Base-by-base conservation (phyloP, 2,797 vertebrate species). In the Sphenodon punctatus region DNA sequence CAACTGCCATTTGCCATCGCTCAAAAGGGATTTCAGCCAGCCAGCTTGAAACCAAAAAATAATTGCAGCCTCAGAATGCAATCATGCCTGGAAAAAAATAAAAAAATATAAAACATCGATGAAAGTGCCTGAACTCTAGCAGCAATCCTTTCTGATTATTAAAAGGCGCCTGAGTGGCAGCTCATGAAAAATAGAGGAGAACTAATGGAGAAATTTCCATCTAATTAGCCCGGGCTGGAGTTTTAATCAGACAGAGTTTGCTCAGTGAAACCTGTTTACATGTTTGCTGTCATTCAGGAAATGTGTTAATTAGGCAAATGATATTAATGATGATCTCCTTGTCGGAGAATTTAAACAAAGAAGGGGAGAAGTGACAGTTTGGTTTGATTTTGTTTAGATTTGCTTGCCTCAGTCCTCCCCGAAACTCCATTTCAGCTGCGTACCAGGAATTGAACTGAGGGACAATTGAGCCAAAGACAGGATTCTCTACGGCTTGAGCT, bases 171-270 rank as follows among this genome's bases (percentile, higher is more conserved):
- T 74, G 34, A 78, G 56, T 75, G 70, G 42, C 0, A 3, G 55
- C 34, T 34, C 49, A n/a, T 75, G 55, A 75, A 56, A 64, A 89
- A 76, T 23, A 72, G 48, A 53, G 34, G 61, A 80, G 80, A 64
- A 72, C 79, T 76, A 91, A 90, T 85, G 78, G 75, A 85, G 88
- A 92, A 79, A 80, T 77, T 88, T 93, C 92, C 89, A 82, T 85
- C 77, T 90, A 92, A 94, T 94, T 93, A 95, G 88, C 80, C 38
- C 85, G 71, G 85, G 39, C 88, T 88, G 79, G 67, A 38, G 88
- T 83, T 93, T 88, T 92, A 93, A 93, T 90, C 91, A 93, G 88
- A 67, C 82, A 42, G 82, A 89, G 82, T 71, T 84, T 85, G 74
- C 85, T 91, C 82, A 76, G 80, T 67, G 85, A 90, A 90, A 89